These are phyloP conservation scores for Abscondita cerata DNA, from an alignment of 2,888 invertebrate genomes.

Conservation along the genomic window DNA sequence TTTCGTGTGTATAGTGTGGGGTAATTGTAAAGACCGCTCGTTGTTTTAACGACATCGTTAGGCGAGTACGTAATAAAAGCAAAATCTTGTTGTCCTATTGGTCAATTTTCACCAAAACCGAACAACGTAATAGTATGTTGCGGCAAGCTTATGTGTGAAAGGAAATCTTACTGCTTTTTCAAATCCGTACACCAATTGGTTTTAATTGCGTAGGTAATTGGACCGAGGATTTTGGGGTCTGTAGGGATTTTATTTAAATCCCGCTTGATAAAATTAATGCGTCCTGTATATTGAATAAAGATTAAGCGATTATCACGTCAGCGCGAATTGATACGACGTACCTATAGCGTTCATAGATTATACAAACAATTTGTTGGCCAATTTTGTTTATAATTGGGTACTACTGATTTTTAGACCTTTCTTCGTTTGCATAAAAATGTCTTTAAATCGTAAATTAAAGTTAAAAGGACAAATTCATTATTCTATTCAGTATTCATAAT, in stretches of 20 bases:
- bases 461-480: too few relatives aligned
- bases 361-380: constrained; percentile 30
- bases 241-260: constrained; percentile 40
- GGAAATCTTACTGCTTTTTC: constrained; percentile 29
- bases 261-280: constrained; percentile 43
- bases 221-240: constrained; percentile 45
- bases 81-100: constrained; percentile 24
- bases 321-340: constrained; percentile 31
- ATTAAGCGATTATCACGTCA: constrained; percentile 41
- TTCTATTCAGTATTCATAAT: too few relatives aligned
- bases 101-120: constrained; percentile 24
- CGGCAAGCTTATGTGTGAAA: constrained; percentile 17
- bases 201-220: constrained; percentile 49
- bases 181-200: constrained; percentile 41
- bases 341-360: constrained; percentile 21
- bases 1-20: too few relatives aligned
- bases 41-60: constrained; percentile 27
- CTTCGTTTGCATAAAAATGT: background rate
- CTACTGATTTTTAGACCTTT: constrained; percentile 23
- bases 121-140: constrained; percentile 35
- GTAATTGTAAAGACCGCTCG: constrained; percentile 23
- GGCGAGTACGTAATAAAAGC: constrained; percentile 31
- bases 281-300: constrained; percentile 43
- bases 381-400: too few relatives aligned
- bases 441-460: background rate